Evolutionary conservation across 2,888 invertebrate genomes (phyloP).

Genomic region (Microctonus brassicae): DNA sequence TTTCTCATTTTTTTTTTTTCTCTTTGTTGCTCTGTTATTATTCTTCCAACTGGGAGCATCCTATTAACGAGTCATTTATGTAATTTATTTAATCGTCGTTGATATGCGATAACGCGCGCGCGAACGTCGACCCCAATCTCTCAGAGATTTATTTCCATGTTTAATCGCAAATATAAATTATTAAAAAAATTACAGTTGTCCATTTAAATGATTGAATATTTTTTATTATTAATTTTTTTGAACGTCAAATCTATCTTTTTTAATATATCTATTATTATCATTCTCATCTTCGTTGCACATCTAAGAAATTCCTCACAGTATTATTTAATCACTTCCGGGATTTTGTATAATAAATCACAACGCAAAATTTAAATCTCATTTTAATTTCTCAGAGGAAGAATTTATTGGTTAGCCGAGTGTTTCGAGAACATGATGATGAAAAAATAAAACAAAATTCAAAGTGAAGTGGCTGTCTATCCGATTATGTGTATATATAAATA

Average conservation of each 20-base stretch:
- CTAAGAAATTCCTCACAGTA: neutral
- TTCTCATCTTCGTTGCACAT: too few relatives aligned
- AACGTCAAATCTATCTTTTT: too few relatives aligned
- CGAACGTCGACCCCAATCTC: constrained; percentile 25
- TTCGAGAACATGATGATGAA: neutral
- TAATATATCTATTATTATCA: too few relatives aligned
- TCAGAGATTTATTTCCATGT: neutral
- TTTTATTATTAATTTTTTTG: too few relatives aligned
- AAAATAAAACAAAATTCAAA: neutral
- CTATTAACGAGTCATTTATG: constrained; percentile 23
- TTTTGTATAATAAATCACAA: neutral
- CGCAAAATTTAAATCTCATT: too few relatives aligned
- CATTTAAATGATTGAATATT: too few relatives aligned
- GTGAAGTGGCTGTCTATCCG: neutral
- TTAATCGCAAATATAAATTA: neutral
- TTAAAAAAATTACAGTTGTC: neutral
- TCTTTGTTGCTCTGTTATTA: neutral
- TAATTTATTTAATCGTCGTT: constrained; percentile 24
- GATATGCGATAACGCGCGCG: constrained; percentile 18
- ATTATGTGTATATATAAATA: neutral
- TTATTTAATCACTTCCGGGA: neutral
- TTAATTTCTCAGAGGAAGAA: neutral
- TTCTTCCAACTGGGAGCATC: neutral
- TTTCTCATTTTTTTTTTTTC: neutral
- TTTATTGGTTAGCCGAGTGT: neutral